These are phyloP conservation scores for Acrobasis suavella DNA, from an alignment of 2,888 invertebrate genomes.

Conservation along the genomic window DNA sequence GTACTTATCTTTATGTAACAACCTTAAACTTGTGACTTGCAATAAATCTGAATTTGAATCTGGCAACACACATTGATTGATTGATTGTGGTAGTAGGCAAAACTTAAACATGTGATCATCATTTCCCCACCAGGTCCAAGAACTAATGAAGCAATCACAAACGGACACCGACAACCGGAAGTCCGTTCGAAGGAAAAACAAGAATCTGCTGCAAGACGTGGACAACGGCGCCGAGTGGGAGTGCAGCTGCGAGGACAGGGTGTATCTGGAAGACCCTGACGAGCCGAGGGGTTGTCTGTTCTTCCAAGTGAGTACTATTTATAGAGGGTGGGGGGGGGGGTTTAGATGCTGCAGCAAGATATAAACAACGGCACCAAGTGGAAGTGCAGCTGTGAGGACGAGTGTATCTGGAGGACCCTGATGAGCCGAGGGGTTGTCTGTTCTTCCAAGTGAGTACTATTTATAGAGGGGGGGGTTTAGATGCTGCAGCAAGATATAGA, in stretches of 20 bases:
- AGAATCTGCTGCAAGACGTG: conserved; percentile 54
- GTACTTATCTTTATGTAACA: no score
- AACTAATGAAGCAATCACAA: conserved; percentile 26
- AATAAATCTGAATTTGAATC: no score
- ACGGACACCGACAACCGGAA: conserved; percentile 38
- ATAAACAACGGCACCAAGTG: no score
- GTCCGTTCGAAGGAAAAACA: conserved; percentile 53
- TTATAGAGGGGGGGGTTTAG: conserved; percentile 34
- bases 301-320: conserved; percentile 76
- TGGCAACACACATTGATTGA: no score
- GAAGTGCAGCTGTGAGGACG: no score
- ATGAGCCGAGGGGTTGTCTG: conserved; percentile 82
- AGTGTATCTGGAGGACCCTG: conserved; percentile 63
- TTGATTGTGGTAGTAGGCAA: no score
- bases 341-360: no score
- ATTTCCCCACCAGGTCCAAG: conserved; percentile 31
- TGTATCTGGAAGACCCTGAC: conserved; percentile 64
- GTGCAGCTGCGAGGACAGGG: conserved; percentile 52
- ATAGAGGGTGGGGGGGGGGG: no score
- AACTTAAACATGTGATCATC: no score
- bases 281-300: conserved; percentile 84
- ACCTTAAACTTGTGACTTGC: no score
- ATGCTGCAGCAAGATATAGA: no score
- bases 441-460: conserved; percentile 81
- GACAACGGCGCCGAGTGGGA: conserved; percentile 30